These are phyloP conservation scores for Lepidurus apus DNA, from an alignment of 1,140 invertebrate species.

Conservation along the genomic window DNA sequence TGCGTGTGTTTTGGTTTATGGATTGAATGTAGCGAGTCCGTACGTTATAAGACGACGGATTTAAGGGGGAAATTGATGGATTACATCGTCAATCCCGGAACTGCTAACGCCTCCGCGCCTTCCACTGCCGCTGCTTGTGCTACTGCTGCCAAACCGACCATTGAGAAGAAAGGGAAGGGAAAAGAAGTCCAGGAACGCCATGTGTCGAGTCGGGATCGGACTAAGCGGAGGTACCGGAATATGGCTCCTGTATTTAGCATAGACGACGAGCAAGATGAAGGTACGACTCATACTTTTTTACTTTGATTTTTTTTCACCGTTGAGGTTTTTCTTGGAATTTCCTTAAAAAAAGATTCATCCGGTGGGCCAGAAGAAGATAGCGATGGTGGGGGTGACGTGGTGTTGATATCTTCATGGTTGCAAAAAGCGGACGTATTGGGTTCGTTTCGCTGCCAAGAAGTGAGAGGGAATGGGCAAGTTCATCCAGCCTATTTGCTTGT, in stretches of 20 bases:
- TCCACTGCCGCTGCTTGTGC: conserved; percentile 43
- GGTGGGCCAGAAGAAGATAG: conserved; percentile 50
- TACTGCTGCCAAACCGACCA: conserved; percentile 27
- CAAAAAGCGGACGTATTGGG: conserved; percentile 77
- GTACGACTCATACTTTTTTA: conserved; percentile 36
- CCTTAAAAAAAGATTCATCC: conserved; percentile 32
- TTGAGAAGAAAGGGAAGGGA: conserved; percentile 40
- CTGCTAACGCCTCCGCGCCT: conserved; percentile 47
- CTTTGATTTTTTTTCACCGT: not conserved
- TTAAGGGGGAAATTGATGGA: conserved; percentile 89
- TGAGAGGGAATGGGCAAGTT: conserved; percentile 78
- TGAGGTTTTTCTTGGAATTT: conserved; percentile 26
- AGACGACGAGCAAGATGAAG: conserved; percentile 77
- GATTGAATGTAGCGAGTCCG: not conserved
- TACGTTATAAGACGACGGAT: conserved; percentile 70
- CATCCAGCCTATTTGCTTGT: conserved; percentile 80
- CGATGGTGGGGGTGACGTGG: conserved; percentile 58
- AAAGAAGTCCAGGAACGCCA: conserved; percentile 52
- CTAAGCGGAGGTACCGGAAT: conserved; percentile 82
- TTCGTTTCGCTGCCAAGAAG: conserved; percentile 84
- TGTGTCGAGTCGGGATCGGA: conserved; percentile 69
- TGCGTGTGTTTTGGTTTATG: not conserved
- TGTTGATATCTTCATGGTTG: conserved; percentile 67
- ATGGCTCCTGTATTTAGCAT: conserved; percentile 91
- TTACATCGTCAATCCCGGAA: conserved; percentile 81